phyloP scores from a whole-genome alignment of 1,140 invertebrate species.

The Apis dorsata region DNA sequence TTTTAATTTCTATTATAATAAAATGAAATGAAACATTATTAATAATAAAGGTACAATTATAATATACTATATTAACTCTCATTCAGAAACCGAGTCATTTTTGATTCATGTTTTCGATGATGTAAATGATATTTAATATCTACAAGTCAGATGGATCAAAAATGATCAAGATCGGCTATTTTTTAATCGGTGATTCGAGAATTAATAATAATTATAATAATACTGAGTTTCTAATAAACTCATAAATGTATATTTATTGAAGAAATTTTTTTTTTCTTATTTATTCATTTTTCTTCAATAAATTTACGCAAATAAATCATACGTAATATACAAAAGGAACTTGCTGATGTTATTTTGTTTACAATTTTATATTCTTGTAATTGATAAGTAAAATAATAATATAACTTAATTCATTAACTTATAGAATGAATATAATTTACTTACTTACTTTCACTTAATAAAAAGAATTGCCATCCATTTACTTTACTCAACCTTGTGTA shows the following conservation, averaged over 20 bases:
- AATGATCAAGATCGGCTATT: no score
- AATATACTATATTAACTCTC: not conserved
- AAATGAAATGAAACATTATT: not conserved
- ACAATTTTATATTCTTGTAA: not conserved
- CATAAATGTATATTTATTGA: not conserved
- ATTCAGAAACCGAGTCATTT: no score
- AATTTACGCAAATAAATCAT: not conserved
- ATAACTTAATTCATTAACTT: not conserved
- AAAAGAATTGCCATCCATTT: not conserved
- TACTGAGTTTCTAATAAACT: not conserved
- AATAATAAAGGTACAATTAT: not conserved
- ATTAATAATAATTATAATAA: constrained; percentile 22
- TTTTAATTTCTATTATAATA: not conserved
- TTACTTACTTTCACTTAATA: not conserved
- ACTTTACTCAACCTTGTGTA: not conserved
- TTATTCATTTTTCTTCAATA: not conserved
- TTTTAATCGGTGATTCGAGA: no score
- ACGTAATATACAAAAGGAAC: constrained; percentile 7
- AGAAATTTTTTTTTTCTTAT: not conserved
- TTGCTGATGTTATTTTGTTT: not conserved
- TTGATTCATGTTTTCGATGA: no score
- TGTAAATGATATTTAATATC: no score
- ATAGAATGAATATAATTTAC: not conserved
- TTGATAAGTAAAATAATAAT: not conserved
- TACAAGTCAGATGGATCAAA: no score